phyloP scores from a whole-genome alignment of 2,888 invertebrate species.

The Pammene aurita region DNA sequence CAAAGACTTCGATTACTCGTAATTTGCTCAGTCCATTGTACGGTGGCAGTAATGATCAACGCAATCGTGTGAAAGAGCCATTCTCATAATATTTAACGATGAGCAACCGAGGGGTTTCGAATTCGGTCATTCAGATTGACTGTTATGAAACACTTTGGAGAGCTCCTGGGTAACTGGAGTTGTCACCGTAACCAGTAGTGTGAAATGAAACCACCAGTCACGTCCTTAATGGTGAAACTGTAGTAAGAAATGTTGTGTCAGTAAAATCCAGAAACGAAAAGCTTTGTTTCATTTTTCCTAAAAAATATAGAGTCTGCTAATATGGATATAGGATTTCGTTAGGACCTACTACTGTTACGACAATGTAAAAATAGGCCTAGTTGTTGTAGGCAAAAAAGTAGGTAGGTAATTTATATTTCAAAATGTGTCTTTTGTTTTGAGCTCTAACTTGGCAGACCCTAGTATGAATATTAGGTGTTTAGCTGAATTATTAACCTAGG shows the following conservation, averaged over 20 bases:
- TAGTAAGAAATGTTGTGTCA: slow-evolving; percentile 11
- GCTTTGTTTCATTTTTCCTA: not conserved
- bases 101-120: slow-evolving; percentile 22
- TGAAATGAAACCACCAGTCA: slow-evolving; percentile 13
- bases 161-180: not conserved
- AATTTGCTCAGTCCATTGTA: slow-evolving; percentile 21
- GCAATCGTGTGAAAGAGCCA: slow-evolving; percentile 32
- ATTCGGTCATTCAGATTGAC: slow-evolving; percentile 29
- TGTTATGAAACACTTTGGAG: slow-evolving; percentile 30
- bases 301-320: not conserved
- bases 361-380: too few species aligned
- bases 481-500: too few species aligned
- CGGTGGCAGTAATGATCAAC: slow-evolving; percentile 18
- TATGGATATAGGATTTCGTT: too few species aligned
- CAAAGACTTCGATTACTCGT: slow-evolving; percentile 18
- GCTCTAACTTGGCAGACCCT: too few species aligned
- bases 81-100: slow-evolving; percentile 46
- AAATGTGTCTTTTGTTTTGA: too few species aligned
- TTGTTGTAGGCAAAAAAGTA: too few species aligned
- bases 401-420: too few species aligned
- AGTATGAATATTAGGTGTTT: too few species aligned
- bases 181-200: slow-evolving; percentile 15
- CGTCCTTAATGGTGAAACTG: slow-evolving; percentile 31
- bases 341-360: too few species aligned
- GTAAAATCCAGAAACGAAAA: not conserved